Evolutionary conservation across 92 coral and sea anemone species (phyloP).

Genomic region (Bergia sp.): DNA sequence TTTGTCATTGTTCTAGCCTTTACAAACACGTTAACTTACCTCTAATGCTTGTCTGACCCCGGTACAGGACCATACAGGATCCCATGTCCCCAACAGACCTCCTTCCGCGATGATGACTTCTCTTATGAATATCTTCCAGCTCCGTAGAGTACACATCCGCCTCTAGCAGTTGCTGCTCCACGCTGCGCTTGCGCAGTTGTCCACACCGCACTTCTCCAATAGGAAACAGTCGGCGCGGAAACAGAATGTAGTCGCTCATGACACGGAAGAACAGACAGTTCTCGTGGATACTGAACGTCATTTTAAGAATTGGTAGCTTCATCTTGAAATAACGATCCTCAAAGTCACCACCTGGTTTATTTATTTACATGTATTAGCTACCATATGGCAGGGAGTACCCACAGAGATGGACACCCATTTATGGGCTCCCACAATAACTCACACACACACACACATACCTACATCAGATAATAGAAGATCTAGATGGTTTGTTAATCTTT

Average conservation of each 20-base stretch:
- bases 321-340: constrained; percentile 92
- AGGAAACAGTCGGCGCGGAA: constrained; percentile 81
- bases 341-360: constrained; percentile 80
- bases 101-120: constrained; percentile 58
- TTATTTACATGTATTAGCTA: background rate
- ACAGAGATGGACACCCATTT: too few species aligned
- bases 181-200: constrained; percentile 71
- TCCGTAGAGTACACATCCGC: constrained; percentile 84
- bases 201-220: constrained; percentile 82
- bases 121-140: constrained; percentile 75
- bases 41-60: constrained; percentile 47
- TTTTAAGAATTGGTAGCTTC: constrained; percentile 83
- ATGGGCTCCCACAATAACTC: too few species aligned
- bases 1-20: background rate
- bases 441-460: too few species aligned
- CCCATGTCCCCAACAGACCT: constrained; percentile 62
- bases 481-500: too few species aligned
- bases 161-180: constrained; percentile 73
- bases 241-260: constrained; percentile 64
- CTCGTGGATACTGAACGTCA: constrained; percentile 79
- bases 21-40: background rate
- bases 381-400: background rate
- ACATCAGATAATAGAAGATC: too few species aligned
- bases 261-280: constrained; percentile 82
- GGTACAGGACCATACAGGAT: constrained; percentile 63